Evolutionary conservation across 1,140 invertebrate genomes (phyloP).

Genomic region (Rhopalosiphum maidis): DNA sequence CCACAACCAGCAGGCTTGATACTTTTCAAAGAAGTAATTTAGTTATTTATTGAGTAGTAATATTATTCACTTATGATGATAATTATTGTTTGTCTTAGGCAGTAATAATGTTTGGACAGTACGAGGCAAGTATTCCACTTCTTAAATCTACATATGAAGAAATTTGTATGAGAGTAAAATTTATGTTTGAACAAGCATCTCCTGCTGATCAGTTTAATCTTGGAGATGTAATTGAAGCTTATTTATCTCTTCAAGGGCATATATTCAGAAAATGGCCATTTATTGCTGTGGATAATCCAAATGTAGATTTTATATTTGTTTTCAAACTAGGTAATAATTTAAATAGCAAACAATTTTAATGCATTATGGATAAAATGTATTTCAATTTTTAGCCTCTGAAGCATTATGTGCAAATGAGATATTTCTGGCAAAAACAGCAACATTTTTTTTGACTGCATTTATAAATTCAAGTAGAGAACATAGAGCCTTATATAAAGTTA

Average conservation of each 20-base stretch:
- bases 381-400: constrained; percentile 28
- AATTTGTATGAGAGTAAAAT: constrained; percentile 47
- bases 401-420: constrained; percentile 51
- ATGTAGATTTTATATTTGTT: constrained; percentile 44
- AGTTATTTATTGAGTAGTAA: background rate
- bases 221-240: constrained; percentile 51
- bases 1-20: constrained; percentile 48
- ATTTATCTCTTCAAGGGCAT: constrained; percentile 54
- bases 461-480: constrained; percentile 34
- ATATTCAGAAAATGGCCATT: constrained; percentile 33
- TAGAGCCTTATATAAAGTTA: constrained; percentile 32
- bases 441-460: constrained; percentile 38
- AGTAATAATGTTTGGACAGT: constrained; percentile 43
- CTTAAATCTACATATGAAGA: constrained; percentile 52
- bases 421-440: constrained; percentile 42
- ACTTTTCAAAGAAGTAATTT: constrained; percentile 52
- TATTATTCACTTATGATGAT: background rate
- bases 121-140: constrained; percentile 11
- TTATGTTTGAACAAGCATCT: constrained; percentile 41
- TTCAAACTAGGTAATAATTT: constrained; percentile 49
- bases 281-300: constrained; percentile 22
- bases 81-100: background rate
- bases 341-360: background rate
- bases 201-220: background rate
- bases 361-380: background rate